Evolutionary conservation across 2,888 invertebrate genomes (phyloP).

Genomic region (Clusia tigrina): DNA sequence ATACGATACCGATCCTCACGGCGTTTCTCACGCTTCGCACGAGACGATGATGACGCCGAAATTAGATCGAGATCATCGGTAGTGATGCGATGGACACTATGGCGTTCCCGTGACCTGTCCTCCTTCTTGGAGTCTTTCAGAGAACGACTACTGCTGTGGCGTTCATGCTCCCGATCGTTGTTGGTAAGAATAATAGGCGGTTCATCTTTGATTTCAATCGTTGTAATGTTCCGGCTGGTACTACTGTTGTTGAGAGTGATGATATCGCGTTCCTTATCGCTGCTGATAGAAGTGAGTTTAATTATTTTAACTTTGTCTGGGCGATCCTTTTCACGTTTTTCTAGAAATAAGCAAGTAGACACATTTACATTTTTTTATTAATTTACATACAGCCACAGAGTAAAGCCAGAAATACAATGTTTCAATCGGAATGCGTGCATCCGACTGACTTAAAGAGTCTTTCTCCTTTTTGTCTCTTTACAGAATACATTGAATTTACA

Average conservation of each 20-base stretch:
- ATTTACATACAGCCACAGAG: neutral
- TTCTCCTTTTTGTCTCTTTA: too few relatives aligned
- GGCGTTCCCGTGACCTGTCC: conserved; percentile 54
- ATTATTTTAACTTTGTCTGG: conserved; percentile 41
- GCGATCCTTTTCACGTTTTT: conserved; percentile 42
- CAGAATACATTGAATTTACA: too few relatives aligned
- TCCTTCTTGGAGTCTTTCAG: conserved; percentile 56
- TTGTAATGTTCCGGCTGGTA: conserved; percentile 26
- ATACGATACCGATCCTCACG: conserved; percentile 56
- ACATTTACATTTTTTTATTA: too few relatives aligned
- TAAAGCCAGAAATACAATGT: too few relatives aligned
- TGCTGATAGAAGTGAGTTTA: conserved; percentile 37
- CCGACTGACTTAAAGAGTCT: too few relatives aligned
- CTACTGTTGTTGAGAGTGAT: conserved; percentile 8
- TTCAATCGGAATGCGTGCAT: too few relatives aligned
- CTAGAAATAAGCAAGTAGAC: conserved; percentile 19
- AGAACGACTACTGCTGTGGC: conserved; percentile 50
- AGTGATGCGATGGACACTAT: conserved; percentile 35
- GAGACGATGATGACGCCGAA: conserved; percentile 30
- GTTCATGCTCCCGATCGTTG: conserved; percentile 49
- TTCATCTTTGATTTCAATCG: conserved; percentile 48
- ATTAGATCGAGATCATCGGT: conserved; percentile 21
- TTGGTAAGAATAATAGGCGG: conserved; percentile 15
- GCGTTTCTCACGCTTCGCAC: conserved; percentile 57
- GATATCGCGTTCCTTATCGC: conserved; percentile 20